Conservation (phyloP, 2,113 vertebrate species). For the Oophaga pumilio region DNA sequence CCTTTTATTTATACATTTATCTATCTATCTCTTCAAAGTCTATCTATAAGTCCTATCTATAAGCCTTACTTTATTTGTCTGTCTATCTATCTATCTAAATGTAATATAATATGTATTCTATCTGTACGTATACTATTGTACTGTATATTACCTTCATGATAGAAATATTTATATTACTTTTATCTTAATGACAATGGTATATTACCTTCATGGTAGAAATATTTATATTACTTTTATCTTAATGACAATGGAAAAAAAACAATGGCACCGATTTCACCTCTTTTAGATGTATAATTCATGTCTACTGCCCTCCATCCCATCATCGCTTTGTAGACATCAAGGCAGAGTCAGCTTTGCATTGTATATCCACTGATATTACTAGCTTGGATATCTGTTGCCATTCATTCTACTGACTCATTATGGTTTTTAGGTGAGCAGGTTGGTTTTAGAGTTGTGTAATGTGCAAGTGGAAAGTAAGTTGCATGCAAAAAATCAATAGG, state of each 20-base stretch:
- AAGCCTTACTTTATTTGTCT: not conserved
- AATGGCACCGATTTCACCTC: slow-evolving; percentile 20
- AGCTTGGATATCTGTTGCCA: slow-evolving; percentile 47
- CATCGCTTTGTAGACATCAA: slow-evolving; percentile 24
- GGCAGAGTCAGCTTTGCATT: slow-evolving; percentile 37
- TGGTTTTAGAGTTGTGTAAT: slow-evolving; percentile 58
- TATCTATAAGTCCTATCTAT: too few species aligned
- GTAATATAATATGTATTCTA: not conserved
- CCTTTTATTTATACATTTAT: too few species aligned
- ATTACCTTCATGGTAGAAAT: not conserved
- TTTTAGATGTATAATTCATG: slow-evolving; percentile 41
- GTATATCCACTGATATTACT: slow-evolving; percentile 40
- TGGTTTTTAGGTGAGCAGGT: slow-evolving; percentile 56
- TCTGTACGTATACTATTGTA: not conserved
- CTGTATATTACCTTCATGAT: not conserved
- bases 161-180: not conserved
- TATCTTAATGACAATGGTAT: slow-evolving; percentile 19
- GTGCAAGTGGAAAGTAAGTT: slow-evolving; percentile 53
- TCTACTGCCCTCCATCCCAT: slow-evolving; percentile 40
- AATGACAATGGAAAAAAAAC: slow-evolving; percentile 10
- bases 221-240: not conserved
- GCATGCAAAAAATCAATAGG: slow-evolving; percentile 56
- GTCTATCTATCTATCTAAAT: slow-evolving; percentile 4
- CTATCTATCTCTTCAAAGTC: too few species aligned
- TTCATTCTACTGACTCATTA: slow-evolving; percentile 51